Evolutionary conservation across 2,888 invertebrate genomes (phyloP).

Genomic region (Ctena decussata): DNA sequence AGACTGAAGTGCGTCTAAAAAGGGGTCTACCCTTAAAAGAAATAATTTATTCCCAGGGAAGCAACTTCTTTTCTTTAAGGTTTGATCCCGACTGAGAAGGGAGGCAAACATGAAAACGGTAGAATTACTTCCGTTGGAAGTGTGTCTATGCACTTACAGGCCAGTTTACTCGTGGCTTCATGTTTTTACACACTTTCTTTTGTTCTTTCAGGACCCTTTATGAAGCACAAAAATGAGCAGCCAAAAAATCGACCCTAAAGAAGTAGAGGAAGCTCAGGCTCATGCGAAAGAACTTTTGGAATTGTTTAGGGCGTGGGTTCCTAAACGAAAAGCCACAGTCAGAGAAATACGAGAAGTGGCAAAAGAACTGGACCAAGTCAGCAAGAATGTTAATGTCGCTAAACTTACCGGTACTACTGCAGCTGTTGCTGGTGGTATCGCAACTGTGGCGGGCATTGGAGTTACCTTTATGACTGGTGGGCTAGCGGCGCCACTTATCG

Average conservation of each 20-base stretch:
- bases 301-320: not conserved
- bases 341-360: not conserved
- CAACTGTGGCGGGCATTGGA: not conserved
- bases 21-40: too few relatives aligned
- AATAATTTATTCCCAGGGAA: too few relatives aligned
- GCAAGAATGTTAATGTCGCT: not conserved
- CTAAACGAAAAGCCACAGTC: not conserved
- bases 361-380: not conserved
- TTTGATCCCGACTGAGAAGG: too few relatives aligned
- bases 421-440: not conserved
- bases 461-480: not conserved
- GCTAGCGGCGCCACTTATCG: slow-evolving; percentile 10
- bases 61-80: too few relatives aligned
- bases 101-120: too few relatives aligned
- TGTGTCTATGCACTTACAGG: too few relatives aligned
- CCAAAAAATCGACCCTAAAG: not conserved
- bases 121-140: too few relatives aligned
- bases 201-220: too few relatives aligned
- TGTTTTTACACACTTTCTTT: not conserved
- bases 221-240: too few relatives aligned
- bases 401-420: not conserved
- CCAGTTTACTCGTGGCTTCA: too few relatives aligned
- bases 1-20: too few relatives aligned
- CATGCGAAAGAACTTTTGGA: not conserved
- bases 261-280: not conserved